Percentiles rank a stretch among this genome's conserved stretches.
phyloP scores from a whole-genome alignment of 2,888 invertebrate species.

The Sesamia inferens region DNA sequence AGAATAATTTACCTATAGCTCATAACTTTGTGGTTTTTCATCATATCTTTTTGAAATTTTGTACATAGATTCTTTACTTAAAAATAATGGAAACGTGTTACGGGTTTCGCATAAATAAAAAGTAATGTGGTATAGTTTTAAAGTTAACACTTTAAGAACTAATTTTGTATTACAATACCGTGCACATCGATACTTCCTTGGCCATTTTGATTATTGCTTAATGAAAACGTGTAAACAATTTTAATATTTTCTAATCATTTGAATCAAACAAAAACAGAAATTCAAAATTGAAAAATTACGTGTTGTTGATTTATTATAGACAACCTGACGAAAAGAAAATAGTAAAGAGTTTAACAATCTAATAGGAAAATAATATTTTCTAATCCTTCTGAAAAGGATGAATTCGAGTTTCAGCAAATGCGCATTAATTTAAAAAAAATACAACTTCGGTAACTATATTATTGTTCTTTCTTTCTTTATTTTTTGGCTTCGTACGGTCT shows the following conservation, averaged over 20 bases:
- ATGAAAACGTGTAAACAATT: constrained; percentile 51
- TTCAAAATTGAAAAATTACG: constrained; percentile 61
- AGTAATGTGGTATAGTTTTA: neutral
- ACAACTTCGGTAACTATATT: too few relatives aligned
- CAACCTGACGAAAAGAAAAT: constrained; percentile 45
- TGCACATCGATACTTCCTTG: constrained; percentile 87
- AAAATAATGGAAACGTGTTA: too few relatives aligned
- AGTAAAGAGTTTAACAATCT: too few relatives aligned
- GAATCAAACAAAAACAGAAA: constrained; percentile 37
- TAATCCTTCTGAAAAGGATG: neutral
- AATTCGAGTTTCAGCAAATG: constrained; percentile 20
- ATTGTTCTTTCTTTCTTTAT: too few relatives aligned
- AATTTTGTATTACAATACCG: constrained; percentile 66
- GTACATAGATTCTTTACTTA: too few relatives aligned
- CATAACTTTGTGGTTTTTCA: too few relatives aligned
- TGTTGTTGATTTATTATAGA: constrained; percentile 7
- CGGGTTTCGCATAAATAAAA: too few relatives aligned
- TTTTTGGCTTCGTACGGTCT: too few relatives aligned
- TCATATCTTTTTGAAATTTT: too few relatives aligned
- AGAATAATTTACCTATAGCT: too few relatives aligned
- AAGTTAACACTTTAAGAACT: neutral
- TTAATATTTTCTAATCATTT: constrained; percentile 35
- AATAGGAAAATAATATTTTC: constrained; percentile 1
- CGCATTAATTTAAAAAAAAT: neutral
- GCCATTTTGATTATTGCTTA: constrained; percentile 78